phyloP scores from a whole-genome alignment of 30 jellyfish, hydroid and myxozoan genomes.

The Turritopsis rubra region DNA sequence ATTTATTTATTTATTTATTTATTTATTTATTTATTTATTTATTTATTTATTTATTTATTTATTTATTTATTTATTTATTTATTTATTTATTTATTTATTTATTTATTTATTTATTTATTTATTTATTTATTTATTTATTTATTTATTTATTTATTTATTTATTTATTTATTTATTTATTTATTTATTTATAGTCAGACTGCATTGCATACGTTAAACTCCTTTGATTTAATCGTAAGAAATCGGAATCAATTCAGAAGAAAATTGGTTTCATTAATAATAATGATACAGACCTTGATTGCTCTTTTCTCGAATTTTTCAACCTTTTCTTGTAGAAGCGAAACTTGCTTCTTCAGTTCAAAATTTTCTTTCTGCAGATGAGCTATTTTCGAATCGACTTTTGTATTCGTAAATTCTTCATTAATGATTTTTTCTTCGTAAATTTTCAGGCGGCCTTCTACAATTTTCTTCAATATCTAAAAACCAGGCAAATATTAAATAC shows the following conservation, averaged over 20 bases:
- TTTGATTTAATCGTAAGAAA: neutral
- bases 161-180: too few species aligned
- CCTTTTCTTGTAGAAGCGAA: neutral
- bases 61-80: too few species aligned
- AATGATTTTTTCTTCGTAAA: neutral
- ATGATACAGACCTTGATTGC: neutral
- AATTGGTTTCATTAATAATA: neutral
- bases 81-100: too few species aligned
- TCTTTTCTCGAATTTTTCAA: neutral
- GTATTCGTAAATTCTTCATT: neutral
- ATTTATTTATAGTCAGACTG: too few species aligned
- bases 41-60: too few species aligned
- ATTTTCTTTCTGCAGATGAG: neutral
- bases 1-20: too few species aligned
- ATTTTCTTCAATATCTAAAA: neutral
- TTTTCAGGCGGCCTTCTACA: neutral
- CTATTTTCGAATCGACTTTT: neutral
- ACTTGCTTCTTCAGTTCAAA: neutral
- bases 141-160: too few species aligned
- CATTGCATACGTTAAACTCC: neutral
- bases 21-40: too few species aligned
- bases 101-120: too few species aligned
- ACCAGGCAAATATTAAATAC: neutral
- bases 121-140: too few species aligned
- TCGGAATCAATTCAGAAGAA: too few species aligned